These are phyloP conservation scores for Esox lucius DNA, from an alignment of 2,797 vertebrate genomes.

Conservation along the genomic window DNA sequence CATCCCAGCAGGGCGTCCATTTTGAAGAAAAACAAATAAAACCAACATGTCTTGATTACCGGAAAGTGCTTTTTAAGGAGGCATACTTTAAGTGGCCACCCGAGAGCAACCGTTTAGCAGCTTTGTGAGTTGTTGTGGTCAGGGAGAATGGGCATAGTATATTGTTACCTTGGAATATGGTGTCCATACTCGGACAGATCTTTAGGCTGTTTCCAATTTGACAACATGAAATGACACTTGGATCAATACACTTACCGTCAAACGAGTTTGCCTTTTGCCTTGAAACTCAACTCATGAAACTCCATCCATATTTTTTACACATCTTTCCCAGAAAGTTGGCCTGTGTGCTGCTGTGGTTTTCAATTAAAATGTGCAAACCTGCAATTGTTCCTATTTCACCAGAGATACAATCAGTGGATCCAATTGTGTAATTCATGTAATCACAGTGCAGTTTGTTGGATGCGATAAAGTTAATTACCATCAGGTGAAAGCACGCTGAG, in stretches of 20 bases:
- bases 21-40: conserved; percentile 29
- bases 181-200: neutral
- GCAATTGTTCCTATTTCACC: conserved; percentile 44
- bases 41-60: conserved; percentile 51
- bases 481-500: conserved; percentile 36
- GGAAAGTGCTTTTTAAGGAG: conserved; percentile 43
- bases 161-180: neutral
- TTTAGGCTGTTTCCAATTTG: too few species aligned
- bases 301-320: neutral
- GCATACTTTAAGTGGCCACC: conserved; percentile 50
- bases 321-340: neutral
- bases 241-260: conserved; percentile 3
- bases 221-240: too few species aligned
- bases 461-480: conserved; percentile 55
- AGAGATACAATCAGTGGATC: conserved; percentile 52
- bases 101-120: conserved; percentile 40
- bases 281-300: neutral
- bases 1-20: conserved; percentile 47
- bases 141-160: conserved; percentile 5
- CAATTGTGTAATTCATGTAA: conserved; percentile 56
- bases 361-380: conserved; percentile 46
- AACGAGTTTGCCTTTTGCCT: neutral
- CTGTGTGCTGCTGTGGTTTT: conserved; percentile 33
- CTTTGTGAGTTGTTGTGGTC: conserved; percentile 31
- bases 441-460: conserved; percentile 50